Evolutionary conservation across 2,113 vertebrate species (phyloP).

Genomic region (Gobio gobio): DNA sequence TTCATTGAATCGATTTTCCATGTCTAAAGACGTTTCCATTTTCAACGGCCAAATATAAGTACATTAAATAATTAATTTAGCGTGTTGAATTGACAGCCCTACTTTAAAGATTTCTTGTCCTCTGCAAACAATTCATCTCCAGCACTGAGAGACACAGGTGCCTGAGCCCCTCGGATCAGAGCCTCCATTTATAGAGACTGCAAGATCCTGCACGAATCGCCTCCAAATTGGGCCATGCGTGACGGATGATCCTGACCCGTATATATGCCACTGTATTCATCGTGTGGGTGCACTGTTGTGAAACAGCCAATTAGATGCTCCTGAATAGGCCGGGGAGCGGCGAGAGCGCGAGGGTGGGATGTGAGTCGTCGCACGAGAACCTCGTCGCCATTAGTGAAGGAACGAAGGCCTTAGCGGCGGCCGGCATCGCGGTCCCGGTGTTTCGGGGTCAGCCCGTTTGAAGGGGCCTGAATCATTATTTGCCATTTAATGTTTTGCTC

Average conservation of each 20-base stretch:
- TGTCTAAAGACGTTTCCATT: too few species aligned
- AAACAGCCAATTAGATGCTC: constrained; percentile 69
- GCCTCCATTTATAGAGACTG: constrained; percentile 57
- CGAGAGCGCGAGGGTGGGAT: background rate
- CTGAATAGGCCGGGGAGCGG: background rate
- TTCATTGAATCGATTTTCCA: too few species aligned
- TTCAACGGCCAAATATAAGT: background rate
- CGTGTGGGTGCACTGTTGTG: constrained; percentile 45
- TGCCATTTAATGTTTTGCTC: constrained; percentile 39
- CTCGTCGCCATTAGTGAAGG: background rate
- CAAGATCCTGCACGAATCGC: constrained; percentile 61
- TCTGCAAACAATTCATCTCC: constrained; percentile 58
- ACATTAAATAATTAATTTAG: background rate
- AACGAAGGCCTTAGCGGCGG: background rate
- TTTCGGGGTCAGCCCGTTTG: background rate
- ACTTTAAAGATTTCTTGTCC: background rate
- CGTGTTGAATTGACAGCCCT: background rate
- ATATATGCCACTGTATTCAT: constrained; percentile 53
- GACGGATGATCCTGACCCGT: constrained; percentile 63
- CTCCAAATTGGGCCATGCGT: constrained; percentile 66
- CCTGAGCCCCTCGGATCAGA: constrained; percentile 24
- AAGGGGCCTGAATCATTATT: constrained; percentile 48
- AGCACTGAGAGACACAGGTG: constrained; percentile 32
- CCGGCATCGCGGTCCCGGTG: background rate
- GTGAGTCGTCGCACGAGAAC: background rate